Base-by-base conservation (phyloP, 92 coral and sea anemone species). In the Epizoanthus illoricatus region DNA sequence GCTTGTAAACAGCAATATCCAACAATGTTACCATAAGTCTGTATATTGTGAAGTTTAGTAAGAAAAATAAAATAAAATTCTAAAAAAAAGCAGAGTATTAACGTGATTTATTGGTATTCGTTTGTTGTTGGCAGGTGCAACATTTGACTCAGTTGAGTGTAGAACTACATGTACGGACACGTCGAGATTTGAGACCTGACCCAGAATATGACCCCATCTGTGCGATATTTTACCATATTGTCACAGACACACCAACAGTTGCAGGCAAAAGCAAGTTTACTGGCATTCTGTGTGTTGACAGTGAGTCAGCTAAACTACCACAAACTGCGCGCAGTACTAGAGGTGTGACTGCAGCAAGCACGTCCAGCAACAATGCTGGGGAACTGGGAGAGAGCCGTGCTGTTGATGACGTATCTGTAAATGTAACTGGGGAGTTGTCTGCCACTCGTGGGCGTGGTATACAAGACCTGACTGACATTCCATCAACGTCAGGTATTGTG, bases 181-280 rank as follows among this genome's bases (percentile, higher is more conserved):
- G 99, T 47, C 92, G 93, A 75, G 88, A 85, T 42, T 81, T 86
- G 28, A 80, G 92, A 47, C 99, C 99, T 45, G 99, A 97, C 74
- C 98, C 99, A 0, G 99, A 93, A 85, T 97, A 90, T 75, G 99
- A 97, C 71, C 90, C 97, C 3, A 97, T 97, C 80, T 93, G 97
- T 88, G 98, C 94, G 33, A 80, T 97, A 56, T 97, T 97, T 69
- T 97, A 97, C 82, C 91, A 90, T 84, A 85, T 88, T 63, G 96
- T 93, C 71, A 91, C 97, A 4, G 99, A 97, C 55, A 91, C 98
- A 28, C 86, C 83, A 1, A 85, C 86, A 43, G 73, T 84, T 10
- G 64, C 57, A 3, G 97, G 91, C 10, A 89, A 75, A 19, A 85
- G 83, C 62, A 78, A 73, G 39, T 68, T 91, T 5, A 93, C 98